A percentile compares a stretch with the other conserved stretches of the same genome.
Evolutionary conservation across 2,888 invertebrate species (phyloP).

Genomic region (Malacosoma neustria): DNA sequence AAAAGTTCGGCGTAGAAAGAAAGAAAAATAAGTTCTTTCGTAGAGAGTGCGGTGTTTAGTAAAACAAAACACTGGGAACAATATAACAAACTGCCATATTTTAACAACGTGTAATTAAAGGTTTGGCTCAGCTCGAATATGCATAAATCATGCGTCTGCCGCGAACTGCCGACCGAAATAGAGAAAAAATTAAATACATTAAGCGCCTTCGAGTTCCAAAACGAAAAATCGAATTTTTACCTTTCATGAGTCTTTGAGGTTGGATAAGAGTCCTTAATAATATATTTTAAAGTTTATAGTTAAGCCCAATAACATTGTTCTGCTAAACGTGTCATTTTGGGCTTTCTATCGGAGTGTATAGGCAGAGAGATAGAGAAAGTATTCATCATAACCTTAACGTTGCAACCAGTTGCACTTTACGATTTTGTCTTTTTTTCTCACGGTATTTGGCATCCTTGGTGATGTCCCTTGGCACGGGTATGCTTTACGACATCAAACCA

Average conservation of each 20-base stretch:
- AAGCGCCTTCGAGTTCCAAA: slow-evolving; percentile 45
- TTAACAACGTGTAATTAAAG: slow-evolving; percentile 76
- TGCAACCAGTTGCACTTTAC: too few relatives aligned
- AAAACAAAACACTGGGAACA: slow-evolving; percentile 67
- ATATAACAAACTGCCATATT: slow-evolving; percentile 75
- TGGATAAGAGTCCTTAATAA: slow-evolving; percentile 1
- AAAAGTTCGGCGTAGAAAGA: slow-evolving; percentile 32
- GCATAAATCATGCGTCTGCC: slow-evolving; percentile 72
- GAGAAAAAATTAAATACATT: slow-evolving; percentile 73
- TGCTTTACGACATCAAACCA: too few relatives aligned
- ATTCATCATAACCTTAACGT: too few relatives aligned
- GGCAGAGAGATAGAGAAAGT: too few relatives aligned
- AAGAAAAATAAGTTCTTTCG: slow-evolving; percentile 44
- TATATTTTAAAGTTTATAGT: too few relatives aligned
- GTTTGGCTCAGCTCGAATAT: slow-evolving; percentile 70
- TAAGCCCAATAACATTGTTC: too few relatives aligned
- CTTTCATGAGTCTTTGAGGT: neutral
- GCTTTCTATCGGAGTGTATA: too few relatives aligned
- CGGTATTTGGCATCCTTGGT: too few relatives aligned
- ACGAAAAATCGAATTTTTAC: slow-evolving; percentile 15
- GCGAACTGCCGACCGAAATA: slow-evolving; percentile 73
- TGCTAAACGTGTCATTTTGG: too few relatives aligned
- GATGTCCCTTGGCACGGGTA: too few relatives aligned
- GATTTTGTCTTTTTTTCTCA: too few relatives aligned
- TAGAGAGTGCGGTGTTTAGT: slow-evolving; percentile 55